Conservation (phyloP, 2,888 invertebrate genomes). For the Mycogona germanica region DNA sequence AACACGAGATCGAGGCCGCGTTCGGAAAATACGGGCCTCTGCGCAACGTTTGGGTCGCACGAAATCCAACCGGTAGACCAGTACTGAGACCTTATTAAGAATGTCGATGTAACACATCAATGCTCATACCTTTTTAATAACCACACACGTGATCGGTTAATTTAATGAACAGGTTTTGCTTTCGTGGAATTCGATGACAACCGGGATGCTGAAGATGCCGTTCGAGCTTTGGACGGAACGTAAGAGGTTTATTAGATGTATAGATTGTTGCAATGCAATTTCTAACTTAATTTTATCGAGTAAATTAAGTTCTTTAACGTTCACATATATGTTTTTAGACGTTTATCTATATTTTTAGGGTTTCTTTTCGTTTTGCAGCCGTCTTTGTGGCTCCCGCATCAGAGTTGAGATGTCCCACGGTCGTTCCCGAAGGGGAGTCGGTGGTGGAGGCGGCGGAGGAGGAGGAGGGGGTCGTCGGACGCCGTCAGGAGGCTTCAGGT, state of each 20-base stretch:
- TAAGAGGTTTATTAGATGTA: conserved; percentile 38
- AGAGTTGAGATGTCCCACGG: conserved; percentile 90
- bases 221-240: conserved; percentile 70
- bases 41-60: conserved; percentile 85
- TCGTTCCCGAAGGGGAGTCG: conserved; percentile 58
- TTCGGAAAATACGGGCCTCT: conserved; percentile 80
- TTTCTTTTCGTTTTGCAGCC: conserved; percentile 38
- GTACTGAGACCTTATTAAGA: not conserved
- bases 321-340: not conserved
- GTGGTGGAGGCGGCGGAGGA: too few species aligned
- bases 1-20: conserved; percentile 75
- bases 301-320: not conserved
- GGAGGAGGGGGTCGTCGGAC: too few species aligned
- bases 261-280: not conserved
- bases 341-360: not conserved
- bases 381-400: conserved; percentile 78
- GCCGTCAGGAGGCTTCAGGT: not conserved
- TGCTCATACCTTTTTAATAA: not conserved
- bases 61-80: conserved; percentile 62
- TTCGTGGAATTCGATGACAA: conserved; percentile 83
- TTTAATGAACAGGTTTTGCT: conserved; percentile 48
- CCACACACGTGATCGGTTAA: conserved; percentile 35
- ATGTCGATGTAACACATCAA: not conserved
- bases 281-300: not conserved
- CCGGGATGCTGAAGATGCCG: conserved; percentile 75